phyloP scores from a whole-genome alignment of 2,113 vertebrate species.

The Rhinogobius similis region DNA sequence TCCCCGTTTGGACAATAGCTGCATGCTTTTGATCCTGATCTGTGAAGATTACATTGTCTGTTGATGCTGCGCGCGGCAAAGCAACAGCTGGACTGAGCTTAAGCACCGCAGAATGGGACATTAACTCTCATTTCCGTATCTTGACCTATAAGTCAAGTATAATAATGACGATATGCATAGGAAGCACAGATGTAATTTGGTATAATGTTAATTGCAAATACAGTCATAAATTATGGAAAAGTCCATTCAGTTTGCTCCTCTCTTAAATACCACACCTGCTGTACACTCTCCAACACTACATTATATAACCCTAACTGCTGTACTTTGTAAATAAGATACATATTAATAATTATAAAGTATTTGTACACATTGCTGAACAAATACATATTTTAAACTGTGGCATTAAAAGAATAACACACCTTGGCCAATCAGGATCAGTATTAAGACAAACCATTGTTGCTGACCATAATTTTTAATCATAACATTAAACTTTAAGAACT shows the following conservation, averaged over 20 bases:
- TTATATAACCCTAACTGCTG: too few species aligned
- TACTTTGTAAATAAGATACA: too few species aligned
- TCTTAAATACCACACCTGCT: constrained; percentile 29
- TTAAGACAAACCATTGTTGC: background rate
- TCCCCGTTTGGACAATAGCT: constrained; percentile 37
- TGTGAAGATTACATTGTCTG: constrained; percentile 40
- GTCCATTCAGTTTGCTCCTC: constrained; percentile 27
- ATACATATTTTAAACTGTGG: too few species aligned
- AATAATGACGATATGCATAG: constrained; percentile 46
- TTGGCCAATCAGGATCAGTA: too few species aligned
- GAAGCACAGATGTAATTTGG: constrained; percentile 30
- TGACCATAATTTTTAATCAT: too few species aligned
- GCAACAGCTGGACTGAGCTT: constrained; percentile 36
- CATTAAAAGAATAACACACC: too few species aligned
- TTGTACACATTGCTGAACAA: too few species aligned
- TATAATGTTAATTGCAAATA: constrained; percentile 53
- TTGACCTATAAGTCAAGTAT: constrained; percentile 56
- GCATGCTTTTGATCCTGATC: constrained; percentile 31
- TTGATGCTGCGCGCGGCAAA: constrained; percentile 39
- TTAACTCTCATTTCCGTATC: constrained; percentile 53
- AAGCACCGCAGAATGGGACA: constrained; percentile 46
- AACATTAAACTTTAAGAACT: too few species aligned
- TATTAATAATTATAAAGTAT: too few species aligned
- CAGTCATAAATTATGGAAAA: constrained; percentile 40
- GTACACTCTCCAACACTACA: background rate